Evolutionary conservation across 2,888 invertebrate species (phyloP), one percentile per base, ranked within the genome.

Genomic region (Barypeithes pellucidus): DNA sequence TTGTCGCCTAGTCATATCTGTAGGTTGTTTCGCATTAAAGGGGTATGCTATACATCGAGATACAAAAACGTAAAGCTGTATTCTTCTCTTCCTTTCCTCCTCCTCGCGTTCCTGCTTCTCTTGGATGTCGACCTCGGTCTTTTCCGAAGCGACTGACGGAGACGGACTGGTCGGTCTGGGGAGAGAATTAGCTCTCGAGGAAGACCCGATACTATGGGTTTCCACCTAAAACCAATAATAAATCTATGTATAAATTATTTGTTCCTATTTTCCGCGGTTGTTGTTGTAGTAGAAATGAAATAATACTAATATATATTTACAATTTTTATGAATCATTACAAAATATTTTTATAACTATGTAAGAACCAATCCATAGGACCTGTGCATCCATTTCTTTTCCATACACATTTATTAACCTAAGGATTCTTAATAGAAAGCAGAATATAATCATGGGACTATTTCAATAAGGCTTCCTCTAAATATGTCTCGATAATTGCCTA

Each of bases 11-110:
- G 97, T 97, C 97, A 99, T 97, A 86, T 99, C 99, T 7, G 97
- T 98, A 0, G 98, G 97, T 85, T 99, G 99, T 87, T 99, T 99
- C 11, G 98, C 98, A 88, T 99, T 99, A 89, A 99, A 99, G 7
- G 99, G 99, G 88, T 99, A 99, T 7, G 99, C 97, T 83, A 98
- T 93, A 87, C 98, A 98, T 84, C 99, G 90, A 78, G 98, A 97
- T 78, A 99, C 96, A 86, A 99, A 99, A 78, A 99, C 99, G 87
- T 99, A 99, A 45, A 99, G 88, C 85, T 99, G 99, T 72, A 99
- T 92, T 75, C 96, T 92, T 75, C 94, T 91, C 85, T 98, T 98
- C 77, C 98, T 91, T 82, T 98, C 97, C 84, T 98, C 98, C 87
- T 99, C 98, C 84, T 98, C 94, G 75, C 95, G 92, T 85, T 98